Base-by-base conservation (phyloP, 2,113 vertebrate species). In the Cyanoderma ruficeps region DNA sequence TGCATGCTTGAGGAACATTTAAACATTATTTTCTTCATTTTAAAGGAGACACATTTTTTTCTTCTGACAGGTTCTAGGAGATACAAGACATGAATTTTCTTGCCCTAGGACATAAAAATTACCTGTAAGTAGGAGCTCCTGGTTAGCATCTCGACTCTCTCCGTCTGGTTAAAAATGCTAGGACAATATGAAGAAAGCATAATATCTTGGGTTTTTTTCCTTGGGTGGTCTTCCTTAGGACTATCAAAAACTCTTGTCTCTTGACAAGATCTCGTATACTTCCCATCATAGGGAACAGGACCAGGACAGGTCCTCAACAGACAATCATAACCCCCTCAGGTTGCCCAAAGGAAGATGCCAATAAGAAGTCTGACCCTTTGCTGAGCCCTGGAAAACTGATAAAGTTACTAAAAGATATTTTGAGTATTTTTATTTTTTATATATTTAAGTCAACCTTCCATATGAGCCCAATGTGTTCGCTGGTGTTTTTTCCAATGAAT, bases 361-460 rank as follows among this genome's bases (percentile, higher is more conserved):
- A 19, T 39, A 68, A 75, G 0, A 2, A 28, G 3, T 13, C 11
- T 56, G 19, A 8, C 3, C 6, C 20, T 20, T 30, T n/a, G 3
- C 11, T 52, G 35, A 71, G 10, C 3, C 10, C 7, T 5, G 0
- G 8, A 59, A 14, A 7, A 44, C 8, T 0, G 1, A 3, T 21
- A 57, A 64, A 61, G 3, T 52, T 47, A 44, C 3, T 16, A 65
- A 46, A 52, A 74, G 2, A 1, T 55, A 53, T 74, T 65, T 28
- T 59, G 47, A 71, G 70, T 8, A 53, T 78, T 87, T 20, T n/a
- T 3, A 16, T 49, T 50, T 59, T 55, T 4, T 22, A 31, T 41
- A 18, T 75, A 31, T 44, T 65, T 15, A 68, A 37, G 11, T 60
- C 7, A 63, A 22, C 7, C 3, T 80, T 81, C 69, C 20, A 41